These are phyloP conservation scores for Protomyctophum bolini DNA, from an alignment of 2,113 vertebrate genomes.

Conservation along the genomic window DNA sequence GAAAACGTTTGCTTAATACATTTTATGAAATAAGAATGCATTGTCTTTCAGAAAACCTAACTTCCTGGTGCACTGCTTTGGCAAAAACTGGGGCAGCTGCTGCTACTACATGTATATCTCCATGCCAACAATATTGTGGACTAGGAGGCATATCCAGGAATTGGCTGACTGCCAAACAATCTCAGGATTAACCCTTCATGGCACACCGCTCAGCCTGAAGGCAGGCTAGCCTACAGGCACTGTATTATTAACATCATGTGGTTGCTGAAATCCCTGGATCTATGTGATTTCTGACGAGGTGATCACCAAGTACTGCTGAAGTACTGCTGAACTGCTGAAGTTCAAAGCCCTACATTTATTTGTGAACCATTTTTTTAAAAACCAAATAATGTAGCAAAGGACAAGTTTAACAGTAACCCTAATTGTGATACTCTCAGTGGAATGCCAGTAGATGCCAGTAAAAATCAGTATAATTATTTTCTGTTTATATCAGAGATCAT, in stretches of 20 bases:
- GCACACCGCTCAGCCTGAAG: constrained; percentile 76
- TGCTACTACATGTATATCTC: constrained; percentile 67
- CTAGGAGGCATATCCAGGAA: constrained; percentile 55
- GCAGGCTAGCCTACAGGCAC: constrained; percentile 74
- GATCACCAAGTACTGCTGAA: constrained; percentile 72
- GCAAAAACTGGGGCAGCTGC: constrained; percentile 63
- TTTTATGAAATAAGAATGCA: background rate
- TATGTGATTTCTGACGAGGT: constrained; percentile 79
- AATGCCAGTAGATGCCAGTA: too few relatives aligned
- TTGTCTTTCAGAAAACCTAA: constrained; percentile 64
- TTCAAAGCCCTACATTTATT: constrained; percentile 62
- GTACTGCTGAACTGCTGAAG: constrained; percentile 59
- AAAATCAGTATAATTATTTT: background rate
- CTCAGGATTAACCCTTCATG: constrained; percentile 67
- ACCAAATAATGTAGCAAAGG: constrained; percentile 9
- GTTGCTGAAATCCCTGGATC: constrained; percentile 73
- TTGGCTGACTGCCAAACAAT: constrained; percentile 70
- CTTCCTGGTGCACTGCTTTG: constrained; percentile 73
- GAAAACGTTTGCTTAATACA: background rate
- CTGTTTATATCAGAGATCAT: constrained; percentile 70
- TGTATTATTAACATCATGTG: constrained; percentile 69
- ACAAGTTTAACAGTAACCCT: too few relatives aligned
- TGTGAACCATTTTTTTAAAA: constrained; percentile 45
- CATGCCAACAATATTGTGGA: constrained; percentile 72
- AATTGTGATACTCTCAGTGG: too few relatives aligned